These are phyloP conservation scores for Eubucco bourcierii DNA, from an alignment of 2,113 vertebrate species.

Conservation along the genomic window DNA sequence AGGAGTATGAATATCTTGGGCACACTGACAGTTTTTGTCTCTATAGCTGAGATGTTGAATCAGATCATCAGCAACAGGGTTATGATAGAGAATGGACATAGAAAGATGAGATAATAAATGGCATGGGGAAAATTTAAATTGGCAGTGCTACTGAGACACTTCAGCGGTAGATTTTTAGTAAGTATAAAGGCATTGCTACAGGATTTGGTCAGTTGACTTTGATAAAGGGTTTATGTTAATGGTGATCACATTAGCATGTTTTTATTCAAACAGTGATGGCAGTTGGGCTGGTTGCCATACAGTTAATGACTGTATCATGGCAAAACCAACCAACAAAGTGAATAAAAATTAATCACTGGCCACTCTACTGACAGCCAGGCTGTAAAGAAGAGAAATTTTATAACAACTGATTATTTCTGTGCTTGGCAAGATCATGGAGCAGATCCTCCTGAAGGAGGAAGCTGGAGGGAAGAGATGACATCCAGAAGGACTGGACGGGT, in stretches of 20 bases:
- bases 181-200: not conserved
- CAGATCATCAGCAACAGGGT: not conserved
- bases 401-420: not conserved
- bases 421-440: no score
- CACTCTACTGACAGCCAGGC: not conserved
- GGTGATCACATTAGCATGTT: accelerated
- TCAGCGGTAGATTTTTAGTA: not conserved
- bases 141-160: not conserved
- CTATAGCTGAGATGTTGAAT: not conserved
- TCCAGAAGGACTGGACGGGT: no score
- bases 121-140: not conserved
- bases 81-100: not conserved
- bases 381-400: not conserved
- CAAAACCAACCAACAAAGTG: not conserved
- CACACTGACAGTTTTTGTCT: not conserved
- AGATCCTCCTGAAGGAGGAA: no score
- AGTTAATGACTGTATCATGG: not conserved
- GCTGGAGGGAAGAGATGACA: no score
- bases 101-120: not conserved
- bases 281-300: not conserved
- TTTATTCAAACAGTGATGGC: not conserved
- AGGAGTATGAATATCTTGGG: not conserved
- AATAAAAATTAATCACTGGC: not conserved
- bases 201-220: not conserved
- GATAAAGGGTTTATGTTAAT: not conserved